phyloP scores from a whole-genome alignment of 1,140 invertebrate genomes.

The Marisa cornuarietis region DNA sequence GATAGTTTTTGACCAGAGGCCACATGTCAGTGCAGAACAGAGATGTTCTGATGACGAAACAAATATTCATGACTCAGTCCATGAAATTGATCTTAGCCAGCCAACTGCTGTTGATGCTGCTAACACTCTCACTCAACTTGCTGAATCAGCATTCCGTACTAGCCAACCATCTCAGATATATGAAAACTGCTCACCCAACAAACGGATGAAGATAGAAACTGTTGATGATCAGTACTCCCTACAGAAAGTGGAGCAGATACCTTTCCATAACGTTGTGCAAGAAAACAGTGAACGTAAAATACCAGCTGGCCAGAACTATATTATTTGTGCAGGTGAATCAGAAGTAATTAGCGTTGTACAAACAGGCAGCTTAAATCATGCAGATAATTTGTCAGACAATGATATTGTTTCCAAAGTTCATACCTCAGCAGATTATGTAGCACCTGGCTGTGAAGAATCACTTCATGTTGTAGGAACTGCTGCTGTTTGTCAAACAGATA shows the following conservation, averaged over 20 bases:
- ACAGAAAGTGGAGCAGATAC: conserved; percentile 3
- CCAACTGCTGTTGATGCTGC: conserved; percentile 36
- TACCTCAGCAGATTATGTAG: no score
- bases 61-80: not conserved
- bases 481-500: no score
- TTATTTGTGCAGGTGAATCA: conserved; percentile 15
- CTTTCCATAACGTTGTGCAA: not conserved
- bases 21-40: not conserved
- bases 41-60: not conserved
- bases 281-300: not conserved
- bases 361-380: not conserved
- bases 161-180: not conserved
- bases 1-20: conserved; percentile 36
- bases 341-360: conserved; percentile 15
- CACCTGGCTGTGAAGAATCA: no score
- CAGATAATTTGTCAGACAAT: no score
- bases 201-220: conserved; percentile 12
- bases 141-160: conserved; percentile 19
- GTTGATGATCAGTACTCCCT: conserved; percentile 13
- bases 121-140: conserved; percentile 34
- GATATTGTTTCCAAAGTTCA: not conserved
- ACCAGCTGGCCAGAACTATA: conserved; percentile 4
- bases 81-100: conserved; percentile 17
- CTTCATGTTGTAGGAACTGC: no score
- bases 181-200: conserved; percentile 5